Evolutionary conservation across 2,888 invertebrate genomes (phyloP), one percentile per base, ranked within the genome.

Genomic region (Malthinus flaveolus): DNA sequence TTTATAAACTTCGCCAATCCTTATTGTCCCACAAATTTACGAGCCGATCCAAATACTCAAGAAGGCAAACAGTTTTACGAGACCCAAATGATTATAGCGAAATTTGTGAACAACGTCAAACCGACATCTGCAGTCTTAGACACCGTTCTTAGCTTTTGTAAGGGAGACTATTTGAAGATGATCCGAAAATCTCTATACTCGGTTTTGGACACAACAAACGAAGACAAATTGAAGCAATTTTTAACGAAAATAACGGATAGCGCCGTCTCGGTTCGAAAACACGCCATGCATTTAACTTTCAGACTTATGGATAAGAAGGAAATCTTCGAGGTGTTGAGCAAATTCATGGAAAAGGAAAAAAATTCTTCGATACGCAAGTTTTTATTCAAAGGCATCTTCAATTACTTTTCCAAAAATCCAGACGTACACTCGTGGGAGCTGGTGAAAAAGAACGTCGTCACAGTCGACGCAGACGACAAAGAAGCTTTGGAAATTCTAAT

Each of bases 191-290:
- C 64, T 6, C 36, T 64, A 10, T 59, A 57, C 32, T 50, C 49
- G 1, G 31, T 55, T 4, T 49, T 35, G 10, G 36, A 45, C 12
- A 37, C 51, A 8, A 37, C 56, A 9, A 54, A 54, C 6, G 64
- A 64, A 53, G 32, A 42, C 15, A 47, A 56, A 49, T 23, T 62
- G 8, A 8, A 32, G 1, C 9, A 8, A 5, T 49, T 60, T 34
- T 46, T 64, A 2, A 7, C 12, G n/a, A 15, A 34, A 39, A 42
- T 64, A 13, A 33, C 9, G 5, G 15, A 52, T 32, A 36, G 36
- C 5, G 37, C 56, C 3, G 53, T 60, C 31, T 60, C 60, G 1
- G 39, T 62, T 7, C 46, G 56, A n/a, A 64, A 64, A 52, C 62
- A 60, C 44, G 51, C 53, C n/a, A 45, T 62, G 6, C 48, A 46